Base-by-base conservation (phyloP, 2,888 invertebrate genomes). In the Troides aeacus region DNA sequence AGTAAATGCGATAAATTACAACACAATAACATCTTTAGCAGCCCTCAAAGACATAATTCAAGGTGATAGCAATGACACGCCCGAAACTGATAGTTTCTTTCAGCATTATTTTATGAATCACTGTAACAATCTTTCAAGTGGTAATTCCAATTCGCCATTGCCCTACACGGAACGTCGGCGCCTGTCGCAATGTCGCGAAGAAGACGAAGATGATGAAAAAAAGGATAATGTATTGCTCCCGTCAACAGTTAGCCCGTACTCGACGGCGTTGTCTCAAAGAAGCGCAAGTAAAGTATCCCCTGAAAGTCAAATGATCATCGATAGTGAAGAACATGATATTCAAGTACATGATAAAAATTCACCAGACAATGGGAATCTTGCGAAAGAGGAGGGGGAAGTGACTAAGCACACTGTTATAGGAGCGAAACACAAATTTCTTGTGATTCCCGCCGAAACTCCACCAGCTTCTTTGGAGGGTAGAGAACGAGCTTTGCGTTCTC, bases 181-280 rank as follows among this genome's bases (percentile, higher is more conserved):
- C 18, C 85, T 97, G 73, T 97, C 97, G 4, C 96, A 97, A 85
- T 97, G 97, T 83, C 94, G 96, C 72, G 97, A 97, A 83, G 97
- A 97, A 87, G 97, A 97, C 78, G 97, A 97, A 82, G 96, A 96
- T 67, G 96, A 96, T 74, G 94, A 86, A 65, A 89, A 81, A 65
- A 90, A 87, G 77, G 90, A 91, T 50, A 72, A 70, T 56, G 81
- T 84, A 69, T 77, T 78, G 53, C 73, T 80, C 12, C 76, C 79
- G 17, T 77, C 81, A 4, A 73, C 72, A 42, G 71, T 77, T 63
- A 80, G 82, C 61, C 77, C 80, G 23, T 79, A 78, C 24, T 74
- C 78, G 7, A 81, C 81, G 71, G 74, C 74, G 3, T 75, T 76
- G 62, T 79, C 80, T 42, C 76, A 76, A 66, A 74, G 69, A 60